Conservation (phyloP, 2,888 invertebrate genomes). For the Oasisia sp. region DNA sequence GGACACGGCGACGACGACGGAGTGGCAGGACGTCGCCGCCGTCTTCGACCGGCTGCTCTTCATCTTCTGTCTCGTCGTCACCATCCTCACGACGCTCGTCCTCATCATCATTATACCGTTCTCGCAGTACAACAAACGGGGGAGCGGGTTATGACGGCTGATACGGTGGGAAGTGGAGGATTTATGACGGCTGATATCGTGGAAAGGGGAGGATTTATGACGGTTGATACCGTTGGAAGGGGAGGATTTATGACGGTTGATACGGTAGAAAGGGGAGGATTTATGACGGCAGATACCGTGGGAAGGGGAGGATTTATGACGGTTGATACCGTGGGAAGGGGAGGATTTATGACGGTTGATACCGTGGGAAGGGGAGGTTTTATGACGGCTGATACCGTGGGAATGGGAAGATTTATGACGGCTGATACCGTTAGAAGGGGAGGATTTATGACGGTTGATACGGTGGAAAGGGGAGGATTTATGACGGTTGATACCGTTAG, state of each 20-base stretch:
- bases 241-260: no score
- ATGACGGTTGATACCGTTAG: neutral
- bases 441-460: no score
- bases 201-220: neutral
- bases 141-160: neutral
- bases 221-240: neutral
- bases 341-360: neutral
- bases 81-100: slow-evolving; percentile 51
- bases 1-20: slow-evolving; percentile 53
- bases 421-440: neutral
- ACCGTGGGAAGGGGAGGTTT: no score
- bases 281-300: neutral
- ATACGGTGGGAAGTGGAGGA: no score
- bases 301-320: no score
- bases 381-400: no score
- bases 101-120: slow-evolving; percentile 55
- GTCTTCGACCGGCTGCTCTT: slow-evolving; percentile 60
- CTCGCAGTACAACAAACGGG: slow-evolving; percentile 7
- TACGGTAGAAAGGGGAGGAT: neutral
- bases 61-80: slow-evolving; percentile 55
- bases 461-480: neutral
- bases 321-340: no score
- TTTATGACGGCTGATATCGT: no score
- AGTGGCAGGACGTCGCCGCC: slow-evolving; percentile 62
- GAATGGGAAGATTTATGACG: neutral